These are phyloP conservation scores for Cygnus olor DNA, from an alignment of 2,797 vertebrate genomes.

Conservation along the genomic window DNA sequence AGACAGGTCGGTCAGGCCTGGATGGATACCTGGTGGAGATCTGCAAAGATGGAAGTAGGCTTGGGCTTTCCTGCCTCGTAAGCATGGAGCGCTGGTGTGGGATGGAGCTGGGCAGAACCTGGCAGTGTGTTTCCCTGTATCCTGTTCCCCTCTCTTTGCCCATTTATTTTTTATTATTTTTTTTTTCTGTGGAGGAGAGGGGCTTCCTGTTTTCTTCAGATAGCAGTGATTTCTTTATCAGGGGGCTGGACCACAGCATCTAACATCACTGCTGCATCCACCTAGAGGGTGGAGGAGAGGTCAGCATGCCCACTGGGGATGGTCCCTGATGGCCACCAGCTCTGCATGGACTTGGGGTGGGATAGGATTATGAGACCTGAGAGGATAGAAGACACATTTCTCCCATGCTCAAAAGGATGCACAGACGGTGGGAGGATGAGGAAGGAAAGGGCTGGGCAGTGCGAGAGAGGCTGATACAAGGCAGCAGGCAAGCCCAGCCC, in stretches of 20 bases:
- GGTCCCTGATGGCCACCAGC: neutral
- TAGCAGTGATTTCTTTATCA: neutral
- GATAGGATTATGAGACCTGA: neutral
- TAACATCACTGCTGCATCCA: neutral
- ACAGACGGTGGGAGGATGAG: neutral
- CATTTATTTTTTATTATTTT: neutral
- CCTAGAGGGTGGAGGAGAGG: neutral
- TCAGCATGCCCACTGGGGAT: neutral
- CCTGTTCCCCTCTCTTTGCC: neutral
- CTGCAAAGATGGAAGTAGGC: constrained; percentile 91
- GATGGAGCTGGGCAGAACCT: neutral
- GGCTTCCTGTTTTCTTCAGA: neutral
- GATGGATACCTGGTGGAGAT: constrained; percentile 91
- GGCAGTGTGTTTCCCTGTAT: fast-evolving
- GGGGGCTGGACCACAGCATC: neutral
- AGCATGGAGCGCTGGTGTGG: neutral
- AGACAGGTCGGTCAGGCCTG: constrained; percentile 79
- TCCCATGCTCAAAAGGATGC: neutral
- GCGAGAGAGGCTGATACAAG: neutral
- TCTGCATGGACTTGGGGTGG: neutral
- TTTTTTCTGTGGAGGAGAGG: neutral
- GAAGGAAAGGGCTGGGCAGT: neutral
- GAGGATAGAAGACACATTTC: neutral
- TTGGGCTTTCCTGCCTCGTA: neutral
- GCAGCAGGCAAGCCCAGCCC: neutral